phyloP scores from a whole-genome alignment of 2,888 invertebrate species.

The Brenthis daphne region DNA sequence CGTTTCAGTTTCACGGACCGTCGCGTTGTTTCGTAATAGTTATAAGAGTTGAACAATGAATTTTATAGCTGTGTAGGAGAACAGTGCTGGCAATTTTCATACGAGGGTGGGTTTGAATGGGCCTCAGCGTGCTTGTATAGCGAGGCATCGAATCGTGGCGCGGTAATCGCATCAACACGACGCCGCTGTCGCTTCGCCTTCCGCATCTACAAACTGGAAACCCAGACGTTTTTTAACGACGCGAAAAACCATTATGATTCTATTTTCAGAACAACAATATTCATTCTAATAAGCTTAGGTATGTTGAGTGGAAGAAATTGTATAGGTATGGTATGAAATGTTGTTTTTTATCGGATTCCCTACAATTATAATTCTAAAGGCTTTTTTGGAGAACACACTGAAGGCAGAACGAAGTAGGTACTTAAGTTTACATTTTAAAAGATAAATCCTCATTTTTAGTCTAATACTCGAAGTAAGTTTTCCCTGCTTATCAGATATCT shows the following conservation, averaged over 20 bases:
- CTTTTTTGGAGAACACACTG: background rate
- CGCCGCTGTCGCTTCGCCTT: slow-evolving; percentile 44
- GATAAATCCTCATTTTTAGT: no score
- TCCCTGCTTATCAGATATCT: no score
- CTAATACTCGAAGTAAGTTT: no score
- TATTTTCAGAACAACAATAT: slow-evolving; percentile 69
- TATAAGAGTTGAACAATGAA: slow-evolving; percentile 78
- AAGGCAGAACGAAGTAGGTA: background rate
- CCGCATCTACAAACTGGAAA: slow-evolving; percentile 49
- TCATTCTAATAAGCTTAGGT: slow-evolving; percentile 64
- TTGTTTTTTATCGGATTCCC: slow-evolving; percentile 15
- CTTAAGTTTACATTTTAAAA: no score
- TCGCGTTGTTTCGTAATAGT: slow-evolving; percentile 77
- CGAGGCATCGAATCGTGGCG: slow-evolving; percentile 84
- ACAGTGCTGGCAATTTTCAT: slow-evolving; percentile 78
- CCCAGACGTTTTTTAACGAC: slow-evolving; percentile 66
- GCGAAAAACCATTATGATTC: slow-evolving; percentile 78
- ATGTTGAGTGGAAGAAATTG: slow-evolving; percentile 23
- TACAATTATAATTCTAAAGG: background rate
- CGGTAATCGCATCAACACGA: slow-evolving; percentile 85
- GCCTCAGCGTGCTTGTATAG: slow-evolving; percentile 73
- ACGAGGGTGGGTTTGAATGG: slow-evolving; percentile 70
- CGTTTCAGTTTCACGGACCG: slow-evolving; percentile 68
- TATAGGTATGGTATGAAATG: background rate
- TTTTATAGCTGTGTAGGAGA: slow-evolving; percentile 71